A percentile compares a stretch with the other conserved stretches of the same genome.
phyloP scores from a whole-genome alignment of 2,888 invertebrate species.

The Tridacna gigas region DNA sequence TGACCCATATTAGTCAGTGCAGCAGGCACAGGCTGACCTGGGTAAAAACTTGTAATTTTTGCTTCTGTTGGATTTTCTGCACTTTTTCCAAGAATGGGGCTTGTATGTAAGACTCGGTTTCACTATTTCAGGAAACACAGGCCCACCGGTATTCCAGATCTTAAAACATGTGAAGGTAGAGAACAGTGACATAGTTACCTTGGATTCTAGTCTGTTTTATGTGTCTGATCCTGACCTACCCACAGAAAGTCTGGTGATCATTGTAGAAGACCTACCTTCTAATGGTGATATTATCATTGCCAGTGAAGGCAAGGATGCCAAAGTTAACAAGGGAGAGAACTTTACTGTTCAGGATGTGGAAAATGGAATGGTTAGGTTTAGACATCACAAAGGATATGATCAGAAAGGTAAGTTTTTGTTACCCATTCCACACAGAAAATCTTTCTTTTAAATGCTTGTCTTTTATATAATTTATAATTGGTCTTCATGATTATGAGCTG shows the following conservation, averaged over 20 bases:
- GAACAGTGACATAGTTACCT: slow-evolving; percentile 60
- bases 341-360: slow-evolving; percentile 69
- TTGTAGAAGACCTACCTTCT: slow-evolving; percentile 61
- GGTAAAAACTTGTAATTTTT: too few species aligned
- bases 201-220: slow-evolving; percentile 67
- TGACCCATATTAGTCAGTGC: too few species aligned
- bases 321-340: slow-evolving; percentile 64
- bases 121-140: slow-evolving; percentile 63
- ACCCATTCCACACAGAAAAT: too few species aligned
- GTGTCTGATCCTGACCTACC: slow-evolving; percentile 74
- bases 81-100: too few species aligned
- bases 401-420: slow-evolving; percentile 56
- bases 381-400: slow-evolving; percentile 54
- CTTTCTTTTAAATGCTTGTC: too few species aligned
- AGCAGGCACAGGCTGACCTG: too few species aligned
- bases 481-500: background rate
- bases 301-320: slow-evolving; percentile 66
- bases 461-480: too few species aligned
- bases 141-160: slow-evolving; percentile 68
- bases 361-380: slow-evolving; percentile 68
- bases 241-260: slow-evolving; percentile 64
- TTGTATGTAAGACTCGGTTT: background rate
- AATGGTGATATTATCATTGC: slow-evolving; percentile 71
- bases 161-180: slow-evolving; percentile 65
- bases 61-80: too few species aligned